Evolutionary conservation across 2,797 vertebrate genomes (phyloP), one percentile per base, ranked within the genome.

Genomic region (Macrochelys suwanniensis): DNA sequence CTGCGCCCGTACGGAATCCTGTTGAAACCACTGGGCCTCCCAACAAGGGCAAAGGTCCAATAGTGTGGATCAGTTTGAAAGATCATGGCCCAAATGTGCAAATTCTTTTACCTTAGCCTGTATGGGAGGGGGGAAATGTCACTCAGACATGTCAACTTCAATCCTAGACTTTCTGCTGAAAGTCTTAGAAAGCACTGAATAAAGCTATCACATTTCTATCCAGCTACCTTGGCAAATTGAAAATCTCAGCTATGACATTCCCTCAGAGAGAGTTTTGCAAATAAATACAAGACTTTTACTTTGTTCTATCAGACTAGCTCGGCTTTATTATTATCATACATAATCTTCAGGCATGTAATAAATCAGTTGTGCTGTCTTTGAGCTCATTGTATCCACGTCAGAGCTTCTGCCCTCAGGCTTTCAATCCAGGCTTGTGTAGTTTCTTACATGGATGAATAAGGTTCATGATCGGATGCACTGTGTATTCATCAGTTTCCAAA

Each of bases 321-420:
- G 28, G 17, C 57, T 87, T 84, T 95, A 82, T 93, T 79, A 61
- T 82, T 78, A 45, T 54, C 56, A 74, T 9, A 89, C 51, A 47
- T 59, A 88, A 88, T 94, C 84, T 92, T 89, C 90, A 93, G 26
- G 31, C 26, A 45, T 61, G 19, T 15, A 87, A 87, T 74, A 88
- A 95, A 96, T 92, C 33, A 19, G 5, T 81, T 81, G 31, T 87
- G 5, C 45, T 74, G 6, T 76, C 47, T 94, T 84, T 90, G 79
- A 80, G n/a, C 57, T 95, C 81, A 51, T 33, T 95, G 26, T n/a
- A 89, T 80, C 25, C 7, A 7, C 19, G 17, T 84, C 84, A 78
- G 71, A 77, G 2, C 85, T 94, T 92, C 53, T 93, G 83, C 16
- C 86, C 47, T 82, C 25, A 85, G 50, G 49, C 37, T 94, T 89